A percentile compares a stretch with the other conserved stretches of the same genome.
These are phyloP conservation scores for Poecilia velifera DNA, from an alignment of 2,797 vertebrate genomes.

Conservation along the genomic window DNA sequence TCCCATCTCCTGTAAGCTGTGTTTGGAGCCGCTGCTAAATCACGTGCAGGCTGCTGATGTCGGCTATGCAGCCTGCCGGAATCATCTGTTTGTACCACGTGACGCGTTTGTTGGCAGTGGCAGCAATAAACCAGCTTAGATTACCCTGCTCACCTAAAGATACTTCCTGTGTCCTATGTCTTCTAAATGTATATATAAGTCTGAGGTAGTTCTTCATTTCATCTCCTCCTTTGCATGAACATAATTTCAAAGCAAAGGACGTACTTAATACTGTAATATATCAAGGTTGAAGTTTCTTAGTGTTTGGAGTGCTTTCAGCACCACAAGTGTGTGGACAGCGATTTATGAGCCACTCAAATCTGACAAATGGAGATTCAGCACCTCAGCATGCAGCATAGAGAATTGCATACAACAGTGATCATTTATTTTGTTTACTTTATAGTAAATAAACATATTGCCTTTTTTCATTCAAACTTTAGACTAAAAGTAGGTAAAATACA, in stretches of 20 bases:
- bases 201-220: background rate
- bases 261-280: background rate
- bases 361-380: constrained; percentile 49
- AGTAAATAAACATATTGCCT: background rate
- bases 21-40: constrained; percentile 54
- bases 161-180: constrained; percentile 18
- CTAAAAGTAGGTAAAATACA: background rate
- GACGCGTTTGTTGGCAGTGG: constrained; percentile 43
- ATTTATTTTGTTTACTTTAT: background rate
- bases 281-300: background rate
- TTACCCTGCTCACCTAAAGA: background rate
- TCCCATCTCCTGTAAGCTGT: constrained; percentile 36
- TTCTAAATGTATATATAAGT: background rate
- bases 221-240: background rate
- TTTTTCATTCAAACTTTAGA: no score
- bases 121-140: background rate
- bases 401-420: background rate
- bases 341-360: background rate
- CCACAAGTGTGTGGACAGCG: constrained; percentile 31
- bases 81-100: constrained; percentile 65
- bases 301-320: constrained; percentile 36
- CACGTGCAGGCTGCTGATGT: constrained; percentile 65
- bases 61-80: constrained; percentile 55
- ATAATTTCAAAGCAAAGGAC: background rate
- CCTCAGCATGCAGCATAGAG: constrained; percentile 47